Percentiles rank a stretch among this genome's conserved stretches.
Evolutionary conservation across 2,888 invertebrate species (phyloP).

Genomic region (Hoplodrina blanda): DNA sequence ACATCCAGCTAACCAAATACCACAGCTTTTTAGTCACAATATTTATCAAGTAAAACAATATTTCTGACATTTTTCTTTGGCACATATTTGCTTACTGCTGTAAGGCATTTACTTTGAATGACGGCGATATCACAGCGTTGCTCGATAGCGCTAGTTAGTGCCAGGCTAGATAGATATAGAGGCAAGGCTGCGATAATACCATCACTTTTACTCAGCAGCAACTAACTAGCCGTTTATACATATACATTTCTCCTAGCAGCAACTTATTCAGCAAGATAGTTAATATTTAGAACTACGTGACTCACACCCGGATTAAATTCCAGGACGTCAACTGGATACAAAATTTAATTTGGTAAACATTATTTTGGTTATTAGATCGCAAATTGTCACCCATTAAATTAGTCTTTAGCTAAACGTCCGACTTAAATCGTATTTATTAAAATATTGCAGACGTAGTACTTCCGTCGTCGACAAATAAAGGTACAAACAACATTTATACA

Average conservation of each 20-base stretch:
- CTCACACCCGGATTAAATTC: constrained; percentile 34
- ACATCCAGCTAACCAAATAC: neutral
- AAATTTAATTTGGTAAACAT: constrained; percentile 23
- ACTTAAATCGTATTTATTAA: constrained; percentile 26
- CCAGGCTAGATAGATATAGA: neutral
- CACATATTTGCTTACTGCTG: constrained; percentile 25
- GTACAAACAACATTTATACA: constrained; percentile 51
- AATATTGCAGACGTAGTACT: constrained; percentile 41
- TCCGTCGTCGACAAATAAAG: constrained; percentile 48
- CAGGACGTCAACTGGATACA: constrained; percentile 34
- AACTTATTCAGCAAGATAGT: constrained; percentile 34
- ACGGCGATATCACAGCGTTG: constrained; percentile 2
- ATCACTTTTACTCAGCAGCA: constrained; percentile 13
- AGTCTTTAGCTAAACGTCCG: constrained; percentile 2
- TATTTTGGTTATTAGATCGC: constrained; percentile 26
- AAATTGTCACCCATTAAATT: constrained; percentile 25
- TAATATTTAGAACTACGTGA: constrained; percentile 47
- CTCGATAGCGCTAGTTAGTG: neutral
- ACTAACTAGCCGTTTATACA: constrained; percentile 19
- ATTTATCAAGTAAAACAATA: constrained; percentile 4
- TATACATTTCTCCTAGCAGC: constrained; percentile 28
- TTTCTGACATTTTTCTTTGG: constrained; percentile 9
- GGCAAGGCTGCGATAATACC: constrained; percentile 13
- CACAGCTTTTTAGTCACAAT: neutral
- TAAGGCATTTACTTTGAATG: constrained; percentile 6